Percentiles rank a stretch among this genome's conserved stretches.
Conservation (phyloP, 2,797 vertebrate genomes). For the Periparus ater region DNA sequence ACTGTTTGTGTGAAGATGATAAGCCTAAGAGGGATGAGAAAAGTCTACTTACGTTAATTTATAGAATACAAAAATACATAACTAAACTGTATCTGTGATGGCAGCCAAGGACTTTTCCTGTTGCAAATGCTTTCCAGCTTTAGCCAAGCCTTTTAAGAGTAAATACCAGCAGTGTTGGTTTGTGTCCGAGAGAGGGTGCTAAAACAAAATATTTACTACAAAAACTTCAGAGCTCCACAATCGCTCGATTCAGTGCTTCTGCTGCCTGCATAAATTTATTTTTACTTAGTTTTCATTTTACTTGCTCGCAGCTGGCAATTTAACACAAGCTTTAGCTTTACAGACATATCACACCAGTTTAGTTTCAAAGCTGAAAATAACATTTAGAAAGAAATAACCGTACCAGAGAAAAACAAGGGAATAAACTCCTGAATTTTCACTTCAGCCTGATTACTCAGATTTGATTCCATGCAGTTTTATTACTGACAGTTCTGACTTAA, state of each 20-base stretch:
- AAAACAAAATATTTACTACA: neutral
- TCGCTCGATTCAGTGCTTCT: neutral
- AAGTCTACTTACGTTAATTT: neutral
- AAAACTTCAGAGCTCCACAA: neutral
- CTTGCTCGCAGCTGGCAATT: neutral
- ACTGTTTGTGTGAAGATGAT: neutral
- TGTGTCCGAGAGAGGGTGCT: conserved; percentile 53
- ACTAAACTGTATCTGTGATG: neutral
- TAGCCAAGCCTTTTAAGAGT: neutral
- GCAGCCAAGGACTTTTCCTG: neutral
- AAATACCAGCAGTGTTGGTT: neutral
- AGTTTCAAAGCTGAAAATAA: neutral
- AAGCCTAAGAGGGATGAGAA: neutral
- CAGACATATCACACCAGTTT: neutral
- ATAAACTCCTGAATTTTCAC: neutral
- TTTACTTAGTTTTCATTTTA: neutral
- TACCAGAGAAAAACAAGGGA: neutral
- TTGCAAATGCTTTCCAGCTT: neutral
- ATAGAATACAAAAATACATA: neutral
- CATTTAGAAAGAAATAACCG: neutral
- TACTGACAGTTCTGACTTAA: neutral
- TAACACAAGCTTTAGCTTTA: neutral
- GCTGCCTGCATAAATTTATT: neutral
- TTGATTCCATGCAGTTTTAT: neutral
- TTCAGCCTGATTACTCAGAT: neutral